Evolutionary conservation across 2,113 vertebrate species (phyloP), one percentile per base, ranked within the genome.

Genomic region (Lipotes vexillifer): DNA sequence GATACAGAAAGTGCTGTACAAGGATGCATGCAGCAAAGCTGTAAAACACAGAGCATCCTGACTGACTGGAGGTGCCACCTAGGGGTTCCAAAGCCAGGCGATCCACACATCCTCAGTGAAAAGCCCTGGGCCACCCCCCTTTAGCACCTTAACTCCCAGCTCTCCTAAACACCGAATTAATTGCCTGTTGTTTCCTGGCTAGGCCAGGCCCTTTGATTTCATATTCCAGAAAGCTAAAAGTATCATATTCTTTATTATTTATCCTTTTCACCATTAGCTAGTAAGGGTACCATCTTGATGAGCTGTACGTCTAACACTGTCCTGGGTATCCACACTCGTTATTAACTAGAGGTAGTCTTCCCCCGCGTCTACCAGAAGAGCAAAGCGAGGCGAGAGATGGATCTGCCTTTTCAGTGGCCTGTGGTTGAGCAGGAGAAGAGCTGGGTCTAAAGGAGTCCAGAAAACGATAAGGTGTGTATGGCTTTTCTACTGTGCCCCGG

Each of bases 1-100:
- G 98, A 96, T 94, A 41, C 8, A 90, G 80, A 85, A 97, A 90
- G 94, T 95, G 98, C 97, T 96, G 88, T 83, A 97, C 84, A 94
- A 86, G 90, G 95, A 85, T 85, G 68, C 80, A 71, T 18, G 74
- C 93, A 38, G 46, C 20, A 95, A 90, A 90, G 49, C 27, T 91
- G 93, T 72, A 96, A 97, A 98, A 83, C 96, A 98, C 74, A 96
- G 92, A 93, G 8, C 88, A 90, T 36, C 84, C 74, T n/a, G 46
- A 97, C 74, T 96, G 97, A 97, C 31, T 52, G 92, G 86, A 89
- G 97, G 90, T 0, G 95, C 97, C 95, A 94, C 97, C 97, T 97
- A 97, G 38, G 88, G 96, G 96, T 96, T 98, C 97, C 97, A 97
- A 92, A 97, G 13, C 38, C 17, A 61, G 27, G 63, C 36, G 29